Conservation (phyloP, 2,113 vertebrate genomes). For the Cryptomyrus ogoouensis region DNA sequence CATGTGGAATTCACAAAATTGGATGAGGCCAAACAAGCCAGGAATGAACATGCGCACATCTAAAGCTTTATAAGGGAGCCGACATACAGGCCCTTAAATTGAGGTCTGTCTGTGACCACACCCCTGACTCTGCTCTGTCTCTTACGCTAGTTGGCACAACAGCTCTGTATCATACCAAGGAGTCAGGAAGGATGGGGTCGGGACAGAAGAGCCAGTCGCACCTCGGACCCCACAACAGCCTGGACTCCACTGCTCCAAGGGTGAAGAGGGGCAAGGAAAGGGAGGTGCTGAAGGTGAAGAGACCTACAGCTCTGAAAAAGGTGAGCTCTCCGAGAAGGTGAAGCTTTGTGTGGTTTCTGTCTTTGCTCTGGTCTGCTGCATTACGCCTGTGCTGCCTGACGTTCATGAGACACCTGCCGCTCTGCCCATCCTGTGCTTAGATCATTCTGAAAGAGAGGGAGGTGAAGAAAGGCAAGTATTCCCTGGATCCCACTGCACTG, state of each 20-base stretch:
- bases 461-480: conserved; percentile 86
- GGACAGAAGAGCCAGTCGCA: conserved; percentile 67
- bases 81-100: not conserved
- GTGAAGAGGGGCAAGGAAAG: conserved; percentile 90
- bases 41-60: not conserved
- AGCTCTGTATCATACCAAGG: conserved; percentile 76
- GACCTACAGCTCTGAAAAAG: conserved; percentile 96
- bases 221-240: conserved; percentile 69
- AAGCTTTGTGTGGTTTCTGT: too few species aligned
- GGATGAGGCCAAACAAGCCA: not conserved
- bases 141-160: conserved; percentile 74
- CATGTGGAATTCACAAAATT: not conserved
- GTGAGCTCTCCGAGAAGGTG: conserved; percentile 48
- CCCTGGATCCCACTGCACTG: conserved; percentile 68
- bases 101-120: not conserved
- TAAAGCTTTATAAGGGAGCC: not conserved
- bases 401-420: not conserved
- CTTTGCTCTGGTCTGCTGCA: not conserved
- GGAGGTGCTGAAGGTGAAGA: conserved; percentile 90
- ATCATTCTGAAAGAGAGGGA: conserved; percentile 97
- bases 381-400: not conserved
- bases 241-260: conserved; percentile 84
- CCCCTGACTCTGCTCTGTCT: not conserved
- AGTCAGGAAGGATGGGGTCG: conserved; percentile 60
- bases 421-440: conserved; percentile 52